These are phyloP conservation scores for Troides helena DNA, from an alignment of 2,888 invertebrate genomes.

Conservation along the genomic window DNA sequence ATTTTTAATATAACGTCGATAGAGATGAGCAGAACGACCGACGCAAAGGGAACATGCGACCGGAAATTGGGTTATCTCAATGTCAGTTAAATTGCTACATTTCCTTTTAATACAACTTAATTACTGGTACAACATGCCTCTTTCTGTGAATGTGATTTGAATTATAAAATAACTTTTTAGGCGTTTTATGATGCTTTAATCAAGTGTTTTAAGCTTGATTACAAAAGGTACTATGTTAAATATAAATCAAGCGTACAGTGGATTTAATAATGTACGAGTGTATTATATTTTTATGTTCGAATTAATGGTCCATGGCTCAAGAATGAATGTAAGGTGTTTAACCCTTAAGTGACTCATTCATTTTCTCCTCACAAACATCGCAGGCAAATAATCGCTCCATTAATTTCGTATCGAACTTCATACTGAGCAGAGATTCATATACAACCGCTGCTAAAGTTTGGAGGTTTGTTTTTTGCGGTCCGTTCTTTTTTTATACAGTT, in stretches of 20 bases:
- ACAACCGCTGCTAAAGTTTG: conserved; percentile 16
- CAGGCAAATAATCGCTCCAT: conserved; percentile 25
- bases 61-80: conserved; percentile 69
- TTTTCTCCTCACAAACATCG: conserved; percentile 25
- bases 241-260: background rate
- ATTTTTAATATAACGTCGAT: conserved; percentile 18
- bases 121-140: conserved; percentile 12
- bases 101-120: conserved; percentile 49
- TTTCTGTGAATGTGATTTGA: too few species aligned
- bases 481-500: too few species aligned
- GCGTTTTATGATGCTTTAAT: too few species aligned
- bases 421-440: conserved; percentile 25
- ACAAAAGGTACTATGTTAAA: background rate
- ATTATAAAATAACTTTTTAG: too few species aligned
- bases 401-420: conserved; percentile 24
- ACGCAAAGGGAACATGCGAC: conserved; percentile 45
- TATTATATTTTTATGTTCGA: conserved; percentile 5
- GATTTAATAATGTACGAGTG: background rate
- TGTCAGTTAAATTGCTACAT: conserved; percentile 52
- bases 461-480: conserved; percentile 14
- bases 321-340: conserved; percentile 22
- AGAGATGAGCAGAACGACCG: background rate
- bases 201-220: too few species aligned
- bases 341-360: conserved; percentile 26
- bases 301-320: conserved; percentile 15